Conservation (phyloP, 2,113 vertebrate species). For the Poecile atricapillus region DNA sequence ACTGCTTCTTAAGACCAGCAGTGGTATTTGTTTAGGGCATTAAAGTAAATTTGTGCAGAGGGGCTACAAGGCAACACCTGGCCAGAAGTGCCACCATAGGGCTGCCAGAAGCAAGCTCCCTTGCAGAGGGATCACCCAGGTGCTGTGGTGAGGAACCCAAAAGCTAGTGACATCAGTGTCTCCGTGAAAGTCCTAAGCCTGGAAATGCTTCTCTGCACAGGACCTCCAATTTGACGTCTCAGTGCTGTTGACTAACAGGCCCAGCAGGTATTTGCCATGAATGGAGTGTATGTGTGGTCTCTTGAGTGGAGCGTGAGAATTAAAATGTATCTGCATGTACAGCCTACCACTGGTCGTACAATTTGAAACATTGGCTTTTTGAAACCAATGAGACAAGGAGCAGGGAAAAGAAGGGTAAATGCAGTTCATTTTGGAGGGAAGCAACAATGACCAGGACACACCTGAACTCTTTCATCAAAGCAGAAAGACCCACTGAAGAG, state of each 20-base stretch:
- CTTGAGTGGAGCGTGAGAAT: conserved; percentile 2
- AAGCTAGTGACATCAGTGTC: background rate
- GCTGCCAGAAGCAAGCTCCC: background rate
- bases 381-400: background rate
- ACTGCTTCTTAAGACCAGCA: background rate
- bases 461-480: conserved; percentile 8
- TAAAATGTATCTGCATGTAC: background rate
- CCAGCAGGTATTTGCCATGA: background rate
- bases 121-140: background rate
- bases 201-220: background rate
- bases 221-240: background rate
- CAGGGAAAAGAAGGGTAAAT: background rate
- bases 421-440: conserved; percentile 5
- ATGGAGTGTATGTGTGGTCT: background rate
- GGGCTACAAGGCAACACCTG: background rate
- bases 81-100: background rate
- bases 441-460: conserved; percentile 4
- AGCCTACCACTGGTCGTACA: background rate
- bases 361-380: background rate
- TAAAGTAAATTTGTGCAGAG: background rate
- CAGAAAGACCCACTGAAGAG: conserved; percentile 11
- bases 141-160: background rate
- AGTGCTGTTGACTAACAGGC: conserved; percentile 4
- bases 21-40: background rate
- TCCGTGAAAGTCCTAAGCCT: background rate